phyloP scores from a whole-genome alignment of 2,113 vertebrate species.

The Nothobranchius kuhntae region DNA sequence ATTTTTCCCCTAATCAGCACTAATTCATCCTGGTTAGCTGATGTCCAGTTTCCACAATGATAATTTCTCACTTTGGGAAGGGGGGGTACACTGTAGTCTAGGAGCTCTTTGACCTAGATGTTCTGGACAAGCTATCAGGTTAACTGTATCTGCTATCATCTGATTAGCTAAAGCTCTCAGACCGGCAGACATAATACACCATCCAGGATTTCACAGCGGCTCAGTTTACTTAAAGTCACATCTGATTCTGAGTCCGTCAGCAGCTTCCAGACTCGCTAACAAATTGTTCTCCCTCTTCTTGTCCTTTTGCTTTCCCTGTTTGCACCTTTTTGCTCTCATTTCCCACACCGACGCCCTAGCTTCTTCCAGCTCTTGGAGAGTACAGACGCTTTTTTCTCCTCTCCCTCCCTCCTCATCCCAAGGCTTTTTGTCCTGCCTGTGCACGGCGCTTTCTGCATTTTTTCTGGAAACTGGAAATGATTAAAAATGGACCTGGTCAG shows the following conservation, averaged over 20 bases:
- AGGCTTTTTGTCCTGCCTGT: too few relatives aligned
- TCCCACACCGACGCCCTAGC: background rate
- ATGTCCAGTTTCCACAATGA: constrained; percentile 12
- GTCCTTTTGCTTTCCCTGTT: constrained; percentile 33
- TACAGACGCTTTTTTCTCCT: too few relatives aligned
- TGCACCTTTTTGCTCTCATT: constrained; percentile 10
- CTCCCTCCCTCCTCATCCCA: too few relatives aligned
- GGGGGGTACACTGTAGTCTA: constrained; percentile 11
- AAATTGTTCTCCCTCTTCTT: constrained; percentile 27
- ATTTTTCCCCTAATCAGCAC: background rate
- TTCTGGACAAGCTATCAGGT: constrained; percentile 46
- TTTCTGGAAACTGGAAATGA: too few relatives aligned
- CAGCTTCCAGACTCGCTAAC: constrained; percentile 47
- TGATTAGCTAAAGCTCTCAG: constrained; percentile 47
- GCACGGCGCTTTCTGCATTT: too few relatives aligned
- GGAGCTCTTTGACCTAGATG: constrained; percentile 58
- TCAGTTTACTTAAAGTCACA: constrained; percentile 63
- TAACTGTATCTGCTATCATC: constrained; percentile 54
- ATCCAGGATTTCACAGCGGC: constrained; percentile 48
- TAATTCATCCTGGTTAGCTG: background rate
- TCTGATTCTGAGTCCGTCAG: constrained; percentile 57
- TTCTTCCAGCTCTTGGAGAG: too few relatives aligned
- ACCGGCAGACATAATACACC: constrained; percentile 61
- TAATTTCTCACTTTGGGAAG: constrained; percentile 17
- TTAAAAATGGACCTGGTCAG: too few relatives aligned